Evolutionary conservation across 2,888 invertebrate genomes (phyloP), one percentile per base, ranked within the genome.

Genomic region (Caenorhabditis afra): DNA sequence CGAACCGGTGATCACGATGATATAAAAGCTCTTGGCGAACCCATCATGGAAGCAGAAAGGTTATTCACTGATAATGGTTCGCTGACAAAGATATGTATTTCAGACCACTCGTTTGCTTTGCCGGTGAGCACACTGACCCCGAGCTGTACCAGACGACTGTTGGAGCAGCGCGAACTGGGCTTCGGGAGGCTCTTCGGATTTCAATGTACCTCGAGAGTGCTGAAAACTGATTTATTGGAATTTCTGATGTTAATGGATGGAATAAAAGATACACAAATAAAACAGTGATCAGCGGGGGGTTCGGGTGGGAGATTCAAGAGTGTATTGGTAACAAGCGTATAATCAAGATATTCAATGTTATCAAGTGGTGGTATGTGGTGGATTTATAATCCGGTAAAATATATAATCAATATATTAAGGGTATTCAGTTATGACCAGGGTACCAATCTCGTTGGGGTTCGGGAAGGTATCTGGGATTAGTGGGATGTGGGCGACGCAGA

Each of bases 101-200:
- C 49, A 79, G 79, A 2, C 79, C 71, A 5, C 8, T 66, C 1
- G 22, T 77, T 8, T 83, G 79, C n/a, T 83, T 83, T 35, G 83
- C 83, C 35, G 83, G 83, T 0, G 83, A 83, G 47, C 81, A 81
- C 62, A 83, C 83, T 12, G 75, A 79, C 47, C 47, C 52, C 5
- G 47, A 55, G 18, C 74, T 83, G 74, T 83, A 81, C 53, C 83
- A 83, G 52, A 83, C 83, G 7, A 81, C 81, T 0, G 71, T 73
- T 7, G 83, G 83, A 37, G 83, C 83, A 8, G 68, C 68, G 11
- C 49, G 75, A 44, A 71, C 64, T n/a, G 83, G 83, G 37, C 45
- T 65, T n/a, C 39, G 80, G 16, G 83, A 81, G 65, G 83, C 83
- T 3, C n/a, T 49, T 8, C 8, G 74, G 16, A 58, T 81, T 3